Percentiles rank a stretch among this genome's conserved stretches.
Conservation (phyloP, 2,113 vertebrate genomes). For the Acanthisitta chloris region DNA sequence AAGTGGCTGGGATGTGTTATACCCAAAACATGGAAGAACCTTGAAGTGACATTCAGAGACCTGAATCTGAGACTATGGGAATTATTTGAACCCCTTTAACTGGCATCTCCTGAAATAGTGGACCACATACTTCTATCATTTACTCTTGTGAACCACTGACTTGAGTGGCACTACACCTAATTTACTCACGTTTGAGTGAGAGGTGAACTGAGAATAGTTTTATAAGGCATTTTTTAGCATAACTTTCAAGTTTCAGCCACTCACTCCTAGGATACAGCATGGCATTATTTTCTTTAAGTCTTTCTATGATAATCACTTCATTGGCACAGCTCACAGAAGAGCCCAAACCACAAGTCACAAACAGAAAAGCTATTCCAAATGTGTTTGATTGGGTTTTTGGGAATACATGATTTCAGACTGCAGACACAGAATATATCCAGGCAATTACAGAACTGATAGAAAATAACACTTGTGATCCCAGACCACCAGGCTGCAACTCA, state of each 20-base stretch:
- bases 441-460: background rate
- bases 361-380: background rate
- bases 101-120: background rate
- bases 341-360: background rate
- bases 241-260: background rate
- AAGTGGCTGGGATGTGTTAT: background rate
- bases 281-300: background rate
- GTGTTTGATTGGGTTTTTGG: background rate
- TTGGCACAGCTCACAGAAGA: background rate
- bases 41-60: background rate
- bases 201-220: background rate
- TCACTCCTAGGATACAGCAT: background rate
- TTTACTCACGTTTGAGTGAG: background rate
- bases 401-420: background rate
- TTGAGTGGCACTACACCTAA: background rate
- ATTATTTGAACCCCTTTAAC: background rate
- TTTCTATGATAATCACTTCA: background rate
- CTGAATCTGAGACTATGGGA: background rate
- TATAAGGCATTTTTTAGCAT: background rate
- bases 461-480: background rate
- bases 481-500: background rate
- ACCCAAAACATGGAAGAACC: background rate
- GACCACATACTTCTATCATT: background rate
- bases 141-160: background rate
- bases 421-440: background rate